Base-by-base conservation (phyloP, 1,140 invertebrate species). In the Zaprionus lachaisei region DNA sequence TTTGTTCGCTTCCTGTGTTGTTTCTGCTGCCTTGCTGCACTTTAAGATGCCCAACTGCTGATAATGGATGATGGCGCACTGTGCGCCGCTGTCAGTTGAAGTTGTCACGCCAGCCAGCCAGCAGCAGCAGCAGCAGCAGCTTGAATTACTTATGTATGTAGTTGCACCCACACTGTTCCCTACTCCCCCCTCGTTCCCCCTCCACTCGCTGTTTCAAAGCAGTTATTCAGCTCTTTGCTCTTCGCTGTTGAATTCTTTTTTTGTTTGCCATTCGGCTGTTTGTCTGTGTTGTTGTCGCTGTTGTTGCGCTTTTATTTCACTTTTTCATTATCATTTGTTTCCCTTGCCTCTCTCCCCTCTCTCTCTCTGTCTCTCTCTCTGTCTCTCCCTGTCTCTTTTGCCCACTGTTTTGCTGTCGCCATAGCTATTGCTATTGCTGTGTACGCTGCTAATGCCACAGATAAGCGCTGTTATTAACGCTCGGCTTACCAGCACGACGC, bases 391-490 rank as follows among this genome's bases (percentile, higher is more conserved):
- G 4, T 22, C 15, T 28, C 34, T 55, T 20, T 28, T 22, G 26
- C 44, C 56, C 61, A 15, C 15, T 63, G n/a, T 44, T 61, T 28
- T 71, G 79, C 34, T 26, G 15, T 54, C 62, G 22, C 24, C n/a
- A 31, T 24, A 60, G 72, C 37, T 26, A 24, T 41, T 67, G 72
- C 51, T 71, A 70, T 73, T 83, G 83, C 80, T 87, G 72, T 85
- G 71, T 63, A 78, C 76, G 79, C 89, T 91, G 77, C 83, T 91
- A 91, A 91, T 91, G 86, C 86, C 83, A 75, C 80, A 91, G 86
- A 91, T 91, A 91, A 91, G 86, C 86, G 86, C 83, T 91, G 86
- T 91, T 91, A 91, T 91, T 91, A 91, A 91, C 86, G 86, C 86
- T 91, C 83, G 83, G 86, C 89, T 91, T 91, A 91, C 86, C 78